Evolutionary conservation across 2,888 invertebrate species (phyloP).

Genomic region (Ypsolopha sequella): DNA sequence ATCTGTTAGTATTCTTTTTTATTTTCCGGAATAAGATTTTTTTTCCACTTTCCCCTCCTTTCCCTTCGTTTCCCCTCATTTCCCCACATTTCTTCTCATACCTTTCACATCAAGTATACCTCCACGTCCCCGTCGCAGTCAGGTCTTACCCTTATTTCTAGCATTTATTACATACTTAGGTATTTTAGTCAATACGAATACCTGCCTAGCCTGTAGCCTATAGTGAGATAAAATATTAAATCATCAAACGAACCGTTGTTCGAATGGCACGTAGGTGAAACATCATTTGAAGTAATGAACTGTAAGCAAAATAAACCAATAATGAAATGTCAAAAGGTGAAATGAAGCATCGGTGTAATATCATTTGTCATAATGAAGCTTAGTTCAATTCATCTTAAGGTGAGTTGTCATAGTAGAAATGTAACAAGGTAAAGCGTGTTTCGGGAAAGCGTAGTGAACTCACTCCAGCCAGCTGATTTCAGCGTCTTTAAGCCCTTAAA

Average conservation of each 20-base stretch:
- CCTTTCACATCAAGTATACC: not conserved
- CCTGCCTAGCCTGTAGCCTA: slow-evolving; percentile 4
- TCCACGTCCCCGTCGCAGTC: not conserved
- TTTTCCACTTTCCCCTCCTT: not conserved
- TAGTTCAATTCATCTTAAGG: no score
- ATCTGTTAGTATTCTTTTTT: not conserved
- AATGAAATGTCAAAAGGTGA: no score
- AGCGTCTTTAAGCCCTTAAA: not conserved
- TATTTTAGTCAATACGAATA: slow-evolving; percentile 5
- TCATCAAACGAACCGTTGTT: slow-evolving; percentile 1
- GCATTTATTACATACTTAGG: not conserved
- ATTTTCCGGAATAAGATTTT: no score
- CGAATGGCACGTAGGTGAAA: no score
- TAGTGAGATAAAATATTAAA: slow-evolving; percentile 3
- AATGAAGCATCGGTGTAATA: no score
- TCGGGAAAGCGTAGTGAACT: no score
- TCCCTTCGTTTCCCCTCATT: not conserved
- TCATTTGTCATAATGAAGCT: slow-evolving; percentile 2
- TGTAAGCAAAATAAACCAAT: no score
- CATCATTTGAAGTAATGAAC: not conserved
- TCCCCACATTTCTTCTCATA: not conserved
- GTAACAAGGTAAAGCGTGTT: no score
- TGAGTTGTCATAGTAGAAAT: no score
- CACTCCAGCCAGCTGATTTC: not conserved
- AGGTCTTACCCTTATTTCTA: not conserved